Evolutionary conservation across 2,113 vertebrate species (phyloP).

Genomic region (Ahaetulla prasina): DNA sequence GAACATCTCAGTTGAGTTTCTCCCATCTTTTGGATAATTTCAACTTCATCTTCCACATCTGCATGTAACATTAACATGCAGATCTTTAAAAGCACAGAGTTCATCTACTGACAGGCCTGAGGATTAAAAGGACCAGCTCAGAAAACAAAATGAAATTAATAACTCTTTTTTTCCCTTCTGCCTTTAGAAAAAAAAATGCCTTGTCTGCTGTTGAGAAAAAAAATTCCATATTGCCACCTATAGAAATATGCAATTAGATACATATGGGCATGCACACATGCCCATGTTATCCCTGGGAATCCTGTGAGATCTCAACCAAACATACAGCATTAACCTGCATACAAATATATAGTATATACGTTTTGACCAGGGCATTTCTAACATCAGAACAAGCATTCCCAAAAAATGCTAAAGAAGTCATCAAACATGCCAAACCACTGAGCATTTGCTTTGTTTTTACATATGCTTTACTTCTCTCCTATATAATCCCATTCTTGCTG

Average conservation of each 20-base stretch:
- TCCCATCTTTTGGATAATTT: not conserved
- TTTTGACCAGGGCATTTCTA: not conserved
- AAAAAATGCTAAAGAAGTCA: not conserved
- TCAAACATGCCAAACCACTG: not conserved
- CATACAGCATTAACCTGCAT: not conserved
- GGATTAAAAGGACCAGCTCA: not conserved
- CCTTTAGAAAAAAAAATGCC: not conserved
- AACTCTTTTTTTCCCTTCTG: not conserved
- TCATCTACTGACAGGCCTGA: not conserved
- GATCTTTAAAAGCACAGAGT: not conserved
- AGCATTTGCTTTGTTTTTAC: not conserved
- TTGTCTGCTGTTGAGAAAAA: not conserved
- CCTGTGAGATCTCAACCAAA: not conserved
- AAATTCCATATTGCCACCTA: not conserved
- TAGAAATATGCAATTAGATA: not conserved
- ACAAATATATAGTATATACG: not conserved
- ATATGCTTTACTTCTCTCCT: not conserved
- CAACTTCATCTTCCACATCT: not conserved
- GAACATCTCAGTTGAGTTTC: not conserved
- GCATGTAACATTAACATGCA: not conserved
- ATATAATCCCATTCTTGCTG: not conserved
- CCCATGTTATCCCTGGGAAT: not conserved
- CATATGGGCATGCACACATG: not conserved
- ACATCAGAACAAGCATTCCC: not conserved
- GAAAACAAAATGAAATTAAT: not conserved